Evolutionary conservation across 2,888 invertebrate species (phyloP).

Genomic region (Theodoxus fluviatilis): DNA sequence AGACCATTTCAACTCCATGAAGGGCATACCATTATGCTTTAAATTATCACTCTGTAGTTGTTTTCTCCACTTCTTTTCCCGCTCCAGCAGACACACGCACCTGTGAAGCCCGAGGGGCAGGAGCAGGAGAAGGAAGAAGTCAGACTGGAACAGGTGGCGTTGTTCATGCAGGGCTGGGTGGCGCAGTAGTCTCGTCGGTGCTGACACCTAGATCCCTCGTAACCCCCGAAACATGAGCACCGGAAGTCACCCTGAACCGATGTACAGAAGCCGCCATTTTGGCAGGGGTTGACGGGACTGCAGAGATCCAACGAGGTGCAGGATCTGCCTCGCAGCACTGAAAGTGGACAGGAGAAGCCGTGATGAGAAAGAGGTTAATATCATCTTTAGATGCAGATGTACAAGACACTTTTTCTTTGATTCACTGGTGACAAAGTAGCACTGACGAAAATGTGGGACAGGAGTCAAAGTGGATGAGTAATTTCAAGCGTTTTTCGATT

Average conservation of each 20-base stretch:
- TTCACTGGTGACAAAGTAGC: no score
- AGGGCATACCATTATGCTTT: no score
- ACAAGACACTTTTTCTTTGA: no score
- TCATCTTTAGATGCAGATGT: no score
- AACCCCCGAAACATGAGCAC: conserved; percentile 33
- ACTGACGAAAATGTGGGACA: no score
- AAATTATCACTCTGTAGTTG: background rate
- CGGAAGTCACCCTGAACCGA: conserved; percentile 21
- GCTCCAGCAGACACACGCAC: conserved; percentile 24
- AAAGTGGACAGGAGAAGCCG: no score
- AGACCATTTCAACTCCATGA: no score
- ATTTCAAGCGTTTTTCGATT: no score
- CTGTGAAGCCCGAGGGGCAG: conserved; percentile 31
- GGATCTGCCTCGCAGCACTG: conserved; percentile 25
- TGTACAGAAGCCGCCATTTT: conserved; percentile 26
- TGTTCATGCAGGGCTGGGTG: conserved; percentile 28
- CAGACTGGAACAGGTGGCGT: conserved; percentile 32
- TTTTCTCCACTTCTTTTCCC: no score
- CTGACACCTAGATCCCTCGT: conserved; percentile 32
- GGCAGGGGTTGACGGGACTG: conserved; percentile 29
- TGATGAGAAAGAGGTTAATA: no score
- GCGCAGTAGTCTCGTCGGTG: conserved; percentile 31
- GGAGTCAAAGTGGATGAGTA: no score
- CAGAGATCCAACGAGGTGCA: conserved; percentile 32
- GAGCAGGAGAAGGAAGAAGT: conserved; percentile 28